A percentile compares a stretch with the other conserved stretches of the same genome.
Evolutionary conservation across 2,888 invertebrate genomes (phyloP).

Genomic region (Cheilosia soror): DNA sequence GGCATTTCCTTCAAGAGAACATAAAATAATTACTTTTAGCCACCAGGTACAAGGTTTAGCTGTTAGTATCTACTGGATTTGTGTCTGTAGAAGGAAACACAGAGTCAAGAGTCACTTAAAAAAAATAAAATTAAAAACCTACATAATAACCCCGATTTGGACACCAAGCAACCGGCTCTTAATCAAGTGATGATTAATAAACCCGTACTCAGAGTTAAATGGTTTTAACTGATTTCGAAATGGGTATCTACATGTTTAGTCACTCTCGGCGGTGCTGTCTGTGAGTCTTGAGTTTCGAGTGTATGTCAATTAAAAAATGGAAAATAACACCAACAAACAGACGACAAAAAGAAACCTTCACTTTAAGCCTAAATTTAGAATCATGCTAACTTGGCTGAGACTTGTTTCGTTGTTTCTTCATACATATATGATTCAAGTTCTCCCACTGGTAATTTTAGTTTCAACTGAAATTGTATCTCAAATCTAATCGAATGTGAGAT

Average conservation of each 20-base stretch:
- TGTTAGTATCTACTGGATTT: neutral
- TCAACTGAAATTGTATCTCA: neutral
- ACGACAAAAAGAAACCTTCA: conserved; percentile 36
- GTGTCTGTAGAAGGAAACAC: conserved; percentile 38
- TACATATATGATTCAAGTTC: conserved; percentile 25
- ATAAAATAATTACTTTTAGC: conserved; percentile 4
- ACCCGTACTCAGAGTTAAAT: conserved; percentile 42
- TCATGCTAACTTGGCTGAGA: conserved; percentile 30
- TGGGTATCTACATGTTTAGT: conserved; percentile 52
- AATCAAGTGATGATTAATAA: conserved; percentile 65
- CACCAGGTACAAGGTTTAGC: conserved; percentile 32
- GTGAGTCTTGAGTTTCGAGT: conserved; percentile 15
- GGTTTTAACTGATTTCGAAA: conserved; percentile 58
- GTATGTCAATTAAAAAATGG: conserved; percentile 28
- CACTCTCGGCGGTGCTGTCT: conserved; percentile 23
- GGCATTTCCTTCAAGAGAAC: neutral
- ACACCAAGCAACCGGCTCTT: conserved; percentile 43
- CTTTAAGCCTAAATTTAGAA: conserved; percentile 54
- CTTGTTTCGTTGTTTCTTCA: conserved; percentile 7
- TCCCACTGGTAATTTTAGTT: conserved; percentile 19
- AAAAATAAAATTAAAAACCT: conserved; percentile 27
- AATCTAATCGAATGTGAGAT: conserved; percentile 8
- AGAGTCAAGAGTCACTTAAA: conserved; percentile 22
- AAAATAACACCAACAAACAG: conserved; percentile 11
- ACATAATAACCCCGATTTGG: conserved; percentile 59